Evolutionary conservation across 2,888 invertebrate species (phyloP).

Genomic region (Hecatera dysodea): DNA sequence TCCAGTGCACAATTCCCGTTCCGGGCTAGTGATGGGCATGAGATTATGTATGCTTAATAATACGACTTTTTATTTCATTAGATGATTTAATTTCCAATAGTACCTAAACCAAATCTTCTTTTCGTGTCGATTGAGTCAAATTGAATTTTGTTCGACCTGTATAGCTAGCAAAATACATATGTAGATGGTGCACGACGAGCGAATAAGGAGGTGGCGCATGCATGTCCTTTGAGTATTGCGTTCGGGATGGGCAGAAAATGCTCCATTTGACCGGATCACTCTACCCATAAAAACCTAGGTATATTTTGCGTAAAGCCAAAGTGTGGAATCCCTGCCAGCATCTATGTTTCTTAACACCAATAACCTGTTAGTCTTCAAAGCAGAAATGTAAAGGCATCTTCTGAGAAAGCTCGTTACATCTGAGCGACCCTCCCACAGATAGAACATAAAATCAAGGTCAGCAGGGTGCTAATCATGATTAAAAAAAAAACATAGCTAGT

Average conservation of each 20-base stretch:
- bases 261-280: no score
- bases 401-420: not conserved
- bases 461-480: not conserved
- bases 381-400: not conserved
- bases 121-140: no score
- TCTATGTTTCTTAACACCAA: not conserved
- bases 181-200: no score
- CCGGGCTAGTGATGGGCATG: conserved; percentile 53
- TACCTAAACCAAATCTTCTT: not conserved
- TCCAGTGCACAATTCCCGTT: conserved; percentile 72
- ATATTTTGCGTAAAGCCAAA: not conserved
- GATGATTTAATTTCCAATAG: not conserved
- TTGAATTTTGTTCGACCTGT: no score
- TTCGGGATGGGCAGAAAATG: no score
- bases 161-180: no score
- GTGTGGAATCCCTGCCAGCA: not conserved
- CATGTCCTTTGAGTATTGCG: no score
- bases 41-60: not conserved
- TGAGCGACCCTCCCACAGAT: no score
- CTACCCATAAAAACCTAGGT: not conserved
- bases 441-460: not conserved
- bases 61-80: conserved; percentile 5
- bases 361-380: not conserved
- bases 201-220: no score
- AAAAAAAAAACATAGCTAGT: not conserved